A percentile compares a stretch with the other conserved stretches of the same genome.
phyloP scores from a whole-genome alignment of 1,140 invertebrate species.

The Lucilia cuprina region DNA sequence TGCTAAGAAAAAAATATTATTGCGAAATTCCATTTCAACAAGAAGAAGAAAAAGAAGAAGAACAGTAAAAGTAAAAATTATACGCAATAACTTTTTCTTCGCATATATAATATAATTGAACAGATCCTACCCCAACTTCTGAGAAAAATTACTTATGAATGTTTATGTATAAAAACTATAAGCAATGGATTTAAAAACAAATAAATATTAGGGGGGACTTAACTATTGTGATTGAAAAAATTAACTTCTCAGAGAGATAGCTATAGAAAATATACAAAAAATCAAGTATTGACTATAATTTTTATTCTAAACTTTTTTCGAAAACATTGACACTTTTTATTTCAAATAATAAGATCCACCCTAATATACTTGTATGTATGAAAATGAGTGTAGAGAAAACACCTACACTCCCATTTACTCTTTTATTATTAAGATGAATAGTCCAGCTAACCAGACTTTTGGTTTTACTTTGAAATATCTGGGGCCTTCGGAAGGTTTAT shows the following conservation, averaged over 20 bases:
- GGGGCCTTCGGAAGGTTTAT: neutral
- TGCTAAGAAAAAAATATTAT: neutral
- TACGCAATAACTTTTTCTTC: conserved; percentile 27
- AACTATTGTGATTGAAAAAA: no score
- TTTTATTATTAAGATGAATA: neutral
- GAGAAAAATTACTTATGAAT: neutral
- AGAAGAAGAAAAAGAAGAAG: neutral
- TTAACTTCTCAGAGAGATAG: no score
- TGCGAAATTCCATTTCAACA: neutral
- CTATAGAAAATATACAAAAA: no score
- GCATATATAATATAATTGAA: neutral
- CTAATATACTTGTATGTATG: no score
- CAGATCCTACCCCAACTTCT: conserved; percentile 29
- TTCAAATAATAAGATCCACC: no score
- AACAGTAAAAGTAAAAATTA: neutral
- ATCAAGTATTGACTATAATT: no score
- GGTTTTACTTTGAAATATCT: neutral
- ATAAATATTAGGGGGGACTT: neutral
- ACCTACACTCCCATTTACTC: neutral
- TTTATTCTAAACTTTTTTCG: no score
- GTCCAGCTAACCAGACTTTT: neutral
- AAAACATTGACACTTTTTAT: no score
- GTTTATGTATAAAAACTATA: no score
- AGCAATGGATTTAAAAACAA: neutral
- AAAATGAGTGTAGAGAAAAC: neutral